A percentile compares a stretch with the other conserved stretches of the same genome.
phyloP scores from a whole-genome alignment of 2,888 invertebrate genomes.

The Thymelicus lineola region DNA sequence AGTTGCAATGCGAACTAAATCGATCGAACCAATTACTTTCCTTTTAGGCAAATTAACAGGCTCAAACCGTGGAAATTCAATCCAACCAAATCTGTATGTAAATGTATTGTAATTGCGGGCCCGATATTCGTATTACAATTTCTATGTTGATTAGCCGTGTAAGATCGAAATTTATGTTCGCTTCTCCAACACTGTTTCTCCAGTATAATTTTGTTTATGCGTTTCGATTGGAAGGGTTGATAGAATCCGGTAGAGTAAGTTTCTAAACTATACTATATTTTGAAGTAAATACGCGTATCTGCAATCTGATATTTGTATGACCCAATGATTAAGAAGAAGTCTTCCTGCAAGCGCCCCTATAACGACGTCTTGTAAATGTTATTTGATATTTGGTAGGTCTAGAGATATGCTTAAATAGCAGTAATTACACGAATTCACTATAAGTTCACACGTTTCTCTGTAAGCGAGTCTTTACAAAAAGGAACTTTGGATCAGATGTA shows the following conservation, averaged over 20 bases:
- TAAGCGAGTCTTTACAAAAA: too few species aligned
- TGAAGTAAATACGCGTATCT: constrained; percentile 30
- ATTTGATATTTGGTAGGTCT: too few species aligned
- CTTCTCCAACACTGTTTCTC: constrained; percentile 58
- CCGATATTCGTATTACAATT: constrained; percentile 78
- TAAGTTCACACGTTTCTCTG: too few species aligned
- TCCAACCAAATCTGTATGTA: constrained; percentile 79
- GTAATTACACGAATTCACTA: too few species aligned
- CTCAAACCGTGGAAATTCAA: constrained; percentile 74
- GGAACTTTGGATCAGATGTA: too few species aligned
- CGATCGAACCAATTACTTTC: constrained; percentile 73
- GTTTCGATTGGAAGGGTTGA: constrained; percentile 46
- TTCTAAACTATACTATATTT: constrained; percentile 33
- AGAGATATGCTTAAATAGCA: too few species aligned
- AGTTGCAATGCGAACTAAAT: constrained; percentile 50
- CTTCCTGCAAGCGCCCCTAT: background rate
- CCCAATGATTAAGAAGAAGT: background rate
- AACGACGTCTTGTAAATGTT: background rate
- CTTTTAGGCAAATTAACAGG: constrained; percentile 82
- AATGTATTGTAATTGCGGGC: constrained; percentile 79
- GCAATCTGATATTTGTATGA: constrained; percentile 16
- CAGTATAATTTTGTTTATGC: constrained; percentile 72
- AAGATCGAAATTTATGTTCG: constrained; percentile 64
- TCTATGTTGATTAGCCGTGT: constrained; percentile 74
- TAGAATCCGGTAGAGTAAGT: constrained; percentile 40